Base-by-base conservation (phyloP, 2,888 invertebrate genomes). In the Galerucella calmariensis region DNA sequence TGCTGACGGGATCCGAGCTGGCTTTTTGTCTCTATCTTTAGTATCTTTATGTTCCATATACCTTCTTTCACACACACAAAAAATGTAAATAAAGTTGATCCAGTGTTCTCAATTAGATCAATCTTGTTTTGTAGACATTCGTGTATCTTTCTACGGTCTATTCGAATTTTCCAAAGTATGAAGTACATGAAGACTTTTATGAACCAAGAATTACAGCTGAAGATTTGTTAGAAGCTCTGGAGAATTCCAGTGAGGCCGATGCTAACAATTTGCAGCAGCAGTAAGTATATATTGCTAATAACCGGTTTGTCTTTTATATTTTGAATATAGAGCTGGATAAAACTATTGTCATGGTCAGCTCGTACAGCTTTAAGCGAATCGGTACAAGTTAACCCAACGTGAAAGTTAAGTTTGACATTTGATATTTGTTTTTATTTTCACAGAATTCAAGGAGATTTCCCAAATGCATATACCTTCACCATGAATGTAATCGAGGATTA, bases 381-480 rank as follows among this genome's bases (percentile, higher is more conserved):
- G 27, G 0, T 3, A 27, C 4, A 27, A 2, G 27, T 27, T 27
- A 27, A 27, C 27, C 4, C 1, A 27, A 27, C 27, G 4, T 27
- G 4, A 27, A 2, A 27, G 27, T 4, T 27, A 27, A 35, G 3
- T 35, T 6, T 35, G 35, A 35, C 35, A 35, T 35, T 35, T 35
- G 35, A 35, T 35, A 35, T 35, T 35, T 35, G 35, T 35, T 35
- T 41, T 70, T 83, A 24, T 62, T 66, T 72, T 76, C 83, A 80
- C 78, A 91, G 91, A 48, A 78, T 90, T 16, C 78, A 90, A 3
- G 88, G 86, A 0, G 85, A 86, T 35, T 92, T 91, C 86, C 94
- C 94, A 0, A 94, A 95, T 85, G 93, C 93, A 0, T 94, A 94
- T 85, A 90, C 92, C 0, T 93, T 91, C 83, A 92, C 94, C 0